These are phyloP conservation scores for Ephestia elutella DNA, from an alignment of 1,140 invertebrate species.

Conservation along the genomic window DNA sequence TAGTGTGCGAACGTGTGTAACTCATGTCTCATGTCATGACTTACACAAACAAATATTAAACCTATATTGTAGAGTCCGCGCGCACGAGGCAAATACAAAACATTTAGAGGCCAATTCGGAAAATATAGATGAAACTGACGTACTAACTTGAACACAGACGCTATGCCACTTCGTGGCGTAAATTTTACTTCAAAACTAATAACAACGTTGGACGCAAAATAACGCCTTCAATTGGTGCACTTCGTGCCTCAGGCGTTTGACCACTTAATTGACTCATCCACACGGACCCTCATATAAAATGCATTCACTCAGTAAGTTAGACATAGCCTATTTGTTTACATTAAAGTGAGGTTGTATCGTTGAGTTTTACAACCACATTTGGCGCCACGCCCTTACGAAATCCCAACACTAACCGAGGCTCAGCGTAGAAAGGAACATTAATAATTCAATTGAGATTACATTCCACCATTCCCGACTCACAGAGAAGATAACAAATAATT, in stretches of 20 bases:
- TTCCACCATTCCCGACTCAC: background rate
- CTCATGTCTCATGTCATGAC: constrained; percentile 57
- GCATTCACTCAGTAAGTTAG: constrained; percentile 70
- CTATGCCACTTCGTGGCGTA: background rate
- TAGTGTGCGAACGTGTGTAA: constrained; percentile 72
- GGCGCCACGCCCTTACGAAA: constrained; percentile 36
- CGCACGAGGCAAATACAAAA: background rate
- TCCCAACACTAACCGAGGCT: constrained; percentile 37
- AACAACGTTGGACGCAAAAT: background rate
- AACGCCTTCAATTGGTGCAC: background rate
- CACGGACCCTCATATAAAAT: constrained; percentile 58
- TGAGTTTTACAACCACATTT: constrained; percentile 64
- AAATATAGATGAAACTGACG: background rate
- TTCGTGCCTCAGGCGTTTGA: background rate
- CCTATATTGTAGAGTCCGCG: constrained; percentile 35
- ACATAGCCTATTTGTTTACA: constrained; percentile 69
- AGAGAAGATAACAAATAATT: background rate
- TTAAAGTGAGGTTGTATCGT: constrained; percentile 57
- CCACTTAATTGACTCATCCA: constrained; percentile 1
- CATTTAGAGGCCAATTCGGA: background rate
- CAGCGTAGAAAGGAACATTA: constrained; percentile 24
- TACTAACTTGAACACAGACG: background rate
- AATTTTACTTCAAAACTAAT: constrained; percentile 7
- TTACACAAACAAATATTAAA: constrained; percentile 68
- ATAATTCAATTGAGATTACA: constrained; percentile 3